Conservation (phyloP, 2,888 invertebrate genomes). For the Rutpela maculata region DNA sequence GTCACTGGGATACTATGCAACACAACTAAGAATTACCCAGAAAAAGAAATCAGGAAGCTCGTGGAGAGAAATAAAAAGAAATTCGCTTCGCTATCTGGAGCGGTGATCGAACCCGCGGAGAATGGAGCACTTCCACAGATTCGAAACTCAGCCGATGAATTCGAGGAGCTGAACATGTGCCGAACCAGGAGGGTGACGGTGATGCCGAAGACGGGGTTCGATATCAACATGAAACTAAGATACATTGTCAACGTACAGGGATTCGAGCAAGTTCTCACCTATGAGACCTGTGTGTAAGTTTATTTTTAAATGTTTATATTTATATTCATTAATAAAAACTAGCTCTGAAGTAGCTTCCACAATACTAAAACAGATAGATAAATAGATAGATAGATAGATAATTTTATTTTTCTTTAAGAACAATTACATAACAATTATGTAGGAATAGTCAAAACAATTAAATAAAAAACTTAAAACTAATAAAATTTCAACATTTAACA, state of each 20-base stretch:
- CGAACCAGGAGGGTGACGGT: constrained; percentile 42
- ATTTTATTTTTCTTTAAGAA: too few species aligned
- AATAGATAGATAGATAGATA: too few species aligned
- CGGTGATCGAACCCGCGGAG: constrained; percentile 44
- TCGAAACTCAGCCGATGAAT: constrained; percentile 24
- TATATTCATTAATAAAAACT: neutral
- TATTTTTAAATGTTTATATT: neutral
- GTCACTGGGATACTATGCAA: constrained; percentile 36
- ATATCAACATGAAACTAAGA: constrained; percentile 41
- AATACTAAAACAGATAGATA: too few species aligned
- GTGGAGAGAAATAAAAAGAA: constrained; percentile 41
- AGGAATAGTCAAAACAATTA: too few species aligned
- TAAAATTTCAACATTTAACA: too few species aligned
- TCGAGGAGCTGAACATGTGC: constrained; percentile 46
- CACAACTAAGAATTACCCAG: constrained; percentile 43
- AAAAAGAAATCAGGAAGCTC: constrained; percentile 37
- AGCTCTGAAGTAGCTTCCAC: too few species aligned
- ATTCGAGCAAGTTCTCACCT: constrained; percentile 46
- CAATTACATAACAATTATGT: too few species aligned
- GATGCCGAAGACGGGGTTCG: constrained; percentile 42
- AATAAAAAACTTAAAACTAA: too few species aligned
- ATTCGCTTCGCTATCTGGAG: constrained; percentile 39
- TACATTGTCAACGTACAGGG: constrained; percentile 49
- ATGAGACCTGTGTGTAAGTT: constrained; percentile 51
- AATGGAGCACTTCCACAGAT: constrained; percentile 10